Evolutionary conservation across 2,888 invertebrate genomes (phyloP).

Genomic region (Dendrolimus houi): DNA sequence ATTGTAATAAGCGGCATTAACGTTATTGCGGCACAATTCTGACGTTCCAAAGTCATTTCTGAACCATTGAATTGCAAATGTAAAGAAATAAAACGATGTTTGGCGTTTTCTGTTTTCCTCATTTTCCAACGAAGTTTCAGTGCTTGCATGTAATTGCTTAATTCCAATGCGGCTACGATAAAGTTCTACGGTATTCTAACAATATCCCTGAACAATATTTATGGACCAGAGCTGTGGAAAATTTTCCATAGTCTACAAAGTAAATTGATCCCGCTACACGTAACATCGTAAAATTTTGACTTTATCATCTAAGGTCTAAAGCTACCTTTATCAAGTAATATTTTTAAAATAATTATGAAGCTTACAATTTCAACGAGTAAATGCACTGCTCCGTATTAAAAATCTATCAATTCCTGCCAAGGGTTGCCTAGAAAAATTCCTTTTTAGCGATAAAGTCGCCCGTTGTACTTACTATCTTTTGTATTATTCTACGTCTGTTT

Average conservation of each 20-base stretch:
- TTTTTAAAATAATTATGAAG: no score
- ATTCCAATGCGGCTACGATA: slow-evolving; percentile 44
- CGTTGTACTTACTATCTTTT: no score
- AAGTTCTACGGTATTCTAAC: slow-evolving; percentile 31
- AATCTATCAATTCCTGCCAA: no score
- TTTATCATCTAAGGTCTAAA: slow-evolving; percentile 3
- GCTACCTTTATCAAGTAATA: no score
- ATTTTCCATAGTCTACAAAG: not conserved
- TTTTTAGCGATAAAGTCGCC: no score
- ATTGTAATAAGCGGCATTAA: slow-evolving; percentile 4
- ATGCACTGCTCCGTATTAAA: no score
- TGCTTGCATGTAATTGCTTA: slow-evolving; percentile 65
- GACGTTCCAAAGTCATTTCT: slow-evolving; percentile 23
- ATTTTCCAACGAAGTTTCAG: slow-evolving; percentile 45
- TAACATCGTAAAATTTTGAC: no score
- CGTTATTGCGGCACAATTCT: slow-evolving; percentile 10
- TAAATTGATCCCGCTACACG: no score
- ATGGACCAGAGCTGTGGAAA: slow-evolving; percentile 12
- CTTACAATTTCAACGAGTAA: no score
- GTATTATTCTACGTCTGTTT: no score
- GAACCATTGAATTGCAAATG: slow-evolving; percentile 58
- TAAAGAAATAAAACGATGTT: slow-evolving; percentile 49
- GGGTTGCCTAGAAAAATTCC: no score
- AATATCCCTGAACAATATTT: slow-evolving; percentile 24
- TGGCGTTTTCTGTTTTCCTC: slow-evolving; percentile 51